phyloP scores from a whole-genome alignment of 2,113 vertebrate species.

The Azemiops feae region DNA sequence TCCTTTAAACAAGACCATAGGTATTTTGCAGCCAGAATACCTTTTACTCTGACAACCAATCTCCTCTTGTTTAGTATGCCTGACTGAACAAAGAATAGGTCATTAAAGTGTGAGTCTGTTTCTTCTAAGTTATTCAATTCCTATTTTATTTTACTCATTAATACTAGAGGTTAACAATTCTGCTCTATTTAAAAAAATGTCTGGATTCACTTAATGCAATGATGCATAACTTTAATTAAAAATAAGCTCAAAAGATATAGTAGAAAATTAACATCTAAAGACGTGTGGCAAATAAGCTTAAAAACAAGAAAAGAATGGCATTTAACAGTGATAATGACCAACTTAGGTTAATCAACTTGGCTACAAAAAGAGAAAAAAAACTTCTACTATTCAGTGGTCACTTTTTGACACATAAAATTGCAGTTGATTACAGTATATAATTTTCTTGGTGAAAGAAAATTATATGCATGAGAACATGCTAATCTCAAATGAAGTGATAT shows the following conservation, averaged over 20 bases:
- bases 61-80: slow-evolving; percentile 50
- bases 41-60: slow-evolving; percentile 38
- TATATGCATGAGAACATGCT: slow-evolving; percentile 8
- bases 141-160: slow-evolving; percentile 46
- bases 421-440: slow-evolving; percentile 1
- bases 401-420: neutral
- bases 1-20: slow-evolving; percentile 32
- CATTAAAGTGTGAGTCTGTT: slow-evolving; percentile 54
- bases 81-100: slow-evolving; percentile 39
- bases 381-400: slow-evolving; percentile 19
- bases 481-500: neutral
- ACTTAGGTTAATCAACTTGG: slow-evolving; percentile 10
- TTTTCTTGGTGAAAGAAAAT: neutral
- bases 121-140: slow-evolving; percentile 52
- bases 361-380: neutral
- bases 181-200: slow-evolving; percentile 47
- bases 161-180: slow-evolving; percentile 59
- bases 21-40: slow-evolving; percentile 31
- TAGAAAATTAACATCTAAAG: slow-evolving; percentile 38
- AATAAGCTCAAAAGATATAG: slow-evolving; percentile 31
- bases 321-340: neutral
- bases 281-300: slow-evolving; percentile 40
- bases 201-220: slow-evolving; percentile 54
- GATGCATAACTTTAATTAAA: slow-evolving; percentile 49
- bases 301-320: slow-evolving; percentile 9